Conservation (phyloP, 2,797 vertebrate genomes). For the Notolepis coatsorum region DNA sequence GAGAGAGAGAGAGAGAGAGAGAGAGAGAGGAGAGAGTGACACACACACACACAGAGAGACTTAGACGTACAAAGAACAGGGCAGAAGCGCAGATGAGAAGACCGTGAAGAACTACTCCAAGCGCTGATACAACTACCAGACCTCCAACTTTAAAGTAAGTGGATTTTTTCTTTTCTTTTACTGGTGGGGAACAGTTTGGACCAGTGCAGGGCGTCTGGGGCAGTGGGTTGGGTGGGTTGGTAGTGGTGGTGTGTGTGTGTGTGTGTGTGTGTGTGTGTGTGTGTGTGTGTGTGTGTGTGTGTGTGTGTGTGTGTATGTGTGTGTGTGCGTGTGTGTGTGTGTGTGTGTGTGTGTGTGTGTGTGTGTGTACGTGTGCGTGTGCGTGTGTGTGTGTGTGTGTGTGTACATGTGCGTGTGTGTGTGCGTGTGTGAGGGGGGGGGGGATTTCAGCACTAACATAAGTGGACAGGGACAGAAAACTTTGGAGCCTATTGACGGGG, state of each 20-base stretch:
- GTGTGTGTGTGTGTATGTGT: neutral
- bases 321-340: neutral
- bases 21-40: slow-evolving; percentile 18
- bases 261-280: neutral
- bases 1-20: slow-evolving; percentile 26
- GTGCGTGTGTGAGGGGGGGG: neutral
- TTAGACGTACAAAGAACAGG: slow-evolving; percentile 62
- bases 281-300: neutral
- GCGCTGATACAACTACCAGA: slow-evolving; percentile 73
- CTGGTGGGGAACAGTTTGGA: slow-evolving; percentile 18
- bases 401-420: neutral
- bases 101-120: slow-evolving; percentile 67
- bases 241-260: slow-evolving; percentile 15
- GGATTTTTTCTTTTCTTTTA: slow-evolving; percentile 20
- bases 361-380: neutral
- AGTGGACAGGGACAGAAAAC: slow-evolving; percentile 10
- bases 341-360: neutral
- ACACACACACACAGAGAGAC: neutral
- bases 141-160: slow-evolving; percentile 81
- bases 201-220: slow-evolving; percentile 18
- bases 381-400: neutral
- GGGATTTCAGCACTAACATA: slow-evolving; percentile 27
- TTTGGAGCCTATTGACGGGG: slow-evolving; percentile 11
- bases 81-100: slow-evolving; percentile 75
- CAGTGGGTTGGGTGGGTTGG: no score